A percentile compares a stretch with the other conserved stretches of the same genome.
phyloP scores from a whole-genome alignment of 2,888 invertebrate genomes.

The Leptopilina syphax region DNA sequence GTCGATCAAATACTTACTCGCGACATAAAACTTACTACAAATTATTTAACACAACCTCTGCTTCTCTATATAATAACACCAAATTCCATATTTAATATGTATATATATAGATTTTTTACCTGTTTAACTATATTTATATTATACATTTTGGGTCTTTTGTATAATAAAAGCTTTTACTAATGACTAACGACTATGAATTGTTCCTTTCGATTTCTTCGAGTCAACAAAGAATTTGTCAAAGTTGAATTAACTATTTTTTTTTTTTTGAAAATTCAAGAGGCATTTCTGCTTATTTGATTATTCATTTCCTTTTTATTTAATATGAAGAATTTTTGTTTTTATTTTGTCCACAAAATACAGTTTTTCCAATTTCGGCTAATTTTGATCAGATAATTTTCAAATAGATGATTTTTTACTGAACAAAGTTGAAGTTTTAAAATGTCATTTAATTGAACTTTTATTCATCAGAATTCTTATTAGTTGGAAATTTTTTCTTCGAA shows the following conservation, averaged over 20 bases:
- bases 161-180: background rate
- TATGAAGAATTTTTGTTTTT: no score
- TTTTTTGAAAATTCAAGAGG: background rate
- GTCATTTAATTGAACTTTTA: no score
- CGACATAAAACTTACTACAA: slow-evolving; percentile 38
- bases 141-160: background rate
- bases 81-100: background rate
- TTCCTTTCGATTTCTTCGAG: slow-evolving; percentile 2
- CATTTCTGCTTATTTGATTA: no score
- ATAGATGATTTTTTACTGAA: no score
- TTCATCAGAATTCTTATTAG: no score
- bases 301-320: no score
- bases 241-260: slow-evolving; percentile 6
- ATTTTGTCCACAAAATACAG: no score
- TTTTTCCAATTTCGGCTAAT: no score
- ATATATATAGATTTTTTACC: background rate
- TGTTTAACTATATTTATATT: background rate
- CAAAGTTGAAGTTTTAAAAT: no score
- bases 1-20: slow-evolving; percentile 42
- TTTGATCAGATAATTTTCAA: no score
- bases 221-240: background rate
- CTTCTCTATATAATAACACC: slow-evolving; percentile 24
- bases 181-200: background rate
- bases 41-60: slow-evolving; percentile 19
- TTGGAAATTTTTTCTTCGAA: no score